Evolutionary conservation across 2,888 invertebrate species (phyloP).

Genomic region (Abscondita cerata): DNA sequence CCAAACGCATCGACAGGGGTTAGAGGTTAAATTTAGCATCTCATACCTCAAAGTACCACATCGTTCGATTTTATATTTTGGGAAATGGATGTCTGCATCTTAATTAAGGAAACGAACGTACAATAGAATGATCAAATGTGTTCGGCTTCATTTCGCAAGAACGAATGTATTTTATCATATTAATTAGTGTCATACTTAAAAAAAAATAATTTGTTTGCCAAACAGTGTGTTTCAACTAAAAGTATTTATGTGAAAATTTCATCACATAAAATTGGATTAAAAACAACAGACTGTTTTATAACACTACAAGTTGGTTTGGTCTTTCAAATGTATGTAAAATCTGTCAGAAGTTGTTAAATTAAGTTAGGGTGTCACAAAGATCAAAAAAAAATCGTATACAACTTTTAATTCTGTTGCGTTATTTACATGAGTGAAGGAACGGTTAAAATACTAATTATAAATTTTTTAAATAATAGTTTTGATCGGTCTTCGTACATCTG

Average conservation of each 20-base stretch:
- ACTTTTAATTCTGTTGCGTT: too few relatives aligned
- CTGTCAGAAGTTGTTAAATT: slow-evolving; percentile 24
- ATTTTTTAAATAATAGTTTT: slow-evolving; percentile 21
- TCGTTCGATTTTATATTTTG: slow-evolving; percentile 13
- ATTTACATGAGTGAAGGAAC: neutral
- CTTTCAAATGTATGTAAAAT: slow-evolving; percentile 30
- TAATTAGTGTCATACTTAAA: slow-evolving; percentile 16
- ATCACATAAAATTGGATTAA: slow-evolving; percentile 32
- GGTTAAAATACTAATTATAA: neutral
- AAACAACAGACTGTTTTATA: slow-evolving; percentile 26
- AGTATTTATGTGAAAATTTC: slow-evolving; percentile 28
- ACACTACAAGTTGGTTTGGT: slow-evolving; percentile 16
- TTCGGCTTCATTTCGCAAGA: neutral
- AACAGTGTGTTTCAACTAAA: slow-evolving; percentile 12
- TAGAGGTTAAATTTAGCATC: slow-evolving; percentile 56
- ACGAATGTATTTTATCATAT: slow-evolving; percentile 11
- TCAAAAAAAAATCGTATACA: too few relatives aligned
- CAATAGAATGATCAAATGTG: neutral
- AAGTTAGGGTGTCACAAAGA: neutral
- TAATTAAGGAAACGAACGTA: neutral
- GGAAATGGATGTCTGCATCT: slow-evolving; percentile 19
- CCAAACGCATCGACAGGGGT: slow-evolving; percentile 54
- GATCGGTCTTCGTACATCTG: slow-evolving; percentile 23
- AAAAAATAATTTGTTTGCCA: slow-evolving; percentile 14
- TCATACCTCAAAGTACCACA: slow-evolving; percentile 27